A percentile compares a stretch with the other conserved stretches of the same genome.
These are phyloP conservation scores for Matsumyia berberina DNA, from an alignment of 2,888 invertebrate genomes.

Conservation along the genomic window DNA sequence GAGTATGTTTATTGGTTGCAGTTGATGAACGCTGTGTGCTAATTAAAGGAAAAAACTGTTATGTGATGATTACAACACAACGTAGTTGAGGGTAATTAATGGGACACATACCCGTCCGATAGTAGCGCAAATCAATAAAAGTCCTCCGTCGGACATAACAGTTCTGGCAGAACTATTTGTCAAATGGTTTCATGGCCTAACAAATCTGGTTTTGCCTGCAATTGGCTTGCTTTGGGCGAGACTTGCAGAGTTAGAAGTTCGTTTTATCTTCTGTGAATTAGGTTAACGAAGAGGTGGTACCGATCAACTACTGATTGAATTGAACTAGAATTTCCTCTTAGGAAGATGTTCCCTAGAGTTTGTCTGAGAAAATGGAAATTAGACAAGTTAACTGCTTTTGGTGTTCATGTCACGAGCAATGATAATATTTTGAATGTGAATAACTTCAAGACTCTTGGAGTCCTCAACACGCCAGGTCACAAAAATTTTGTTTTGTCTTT, in stretches of 20 bases:
- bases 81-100: slow-evolving; percentile 62
- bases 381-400: too few species aligned
- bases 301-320: not conserved
- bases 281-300: not conserved
- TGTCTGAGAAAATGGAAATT: too few species aligned
- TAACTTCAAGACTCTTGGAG: too few species aligned
- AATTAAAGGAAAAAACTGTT: slow-evolving; percentile 71
- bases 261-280: not conserved
- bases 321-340: too few species aligned
- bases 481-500: too few species aligned
- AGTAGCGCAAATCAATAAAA: slow-evolving; percentile 58
- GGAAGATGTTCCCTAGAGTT: too few species aligned
- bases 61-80: slow-evolving; percentile 60
- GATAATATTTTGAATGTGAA: too few species aligned
- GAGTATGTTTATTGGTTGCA: slow-evolving; percentile 61
- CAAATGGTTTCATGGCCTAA: slow-evolving; percentile 35
- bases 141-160: slow-evolving; percentile 41
- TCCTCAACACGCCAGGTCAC: too few species aligned
- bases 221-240: slow-evolving; percentile 6
- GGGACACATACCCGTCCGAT: slow-evolving; percentile 42
- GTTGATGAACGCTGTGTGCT: slow-evolving; percentile 57
- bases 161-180: slow-evolving; percentile 52
- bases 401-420: too few species aligned
- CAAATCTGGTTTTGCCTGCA: slow-evolving; percentile 5
- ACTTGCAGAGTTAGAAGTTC: not conserved